A percentile compares a stretch with the other conserved stretches of the same genome.
Evolutionary conservation across 92 coral and sea anemone genomes (phyloP).

Genomic region (Pocillopora grandis): DNA sequence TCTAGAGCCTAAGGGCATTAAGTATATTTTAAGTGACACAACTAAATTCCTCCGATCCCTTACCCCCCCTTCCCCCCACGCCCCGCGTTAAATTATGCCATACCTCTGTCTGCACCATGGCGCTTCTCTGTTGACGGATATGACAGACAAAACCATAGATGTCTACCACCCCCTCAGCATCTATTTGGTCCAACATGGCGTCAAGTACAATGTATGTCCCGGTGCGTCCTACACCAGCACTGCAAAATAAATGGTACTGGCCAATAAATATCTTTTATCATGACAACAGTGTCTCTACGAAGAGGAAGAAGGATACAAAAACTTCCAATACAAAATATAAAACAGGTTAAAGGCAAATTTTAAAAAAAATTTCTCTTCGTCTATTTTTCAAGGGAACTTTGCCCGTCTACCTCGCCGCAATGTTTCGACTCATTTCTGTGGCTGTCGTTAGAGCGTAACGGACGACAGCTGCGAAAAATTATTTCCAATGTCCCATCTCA

Average conservation of each 20-base stretch:
- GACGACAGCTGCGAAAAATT: neutral
- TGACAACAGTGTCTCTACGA: neutral
- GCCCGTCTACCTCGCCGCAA: too few relatives aligned
- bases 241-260: neutral
- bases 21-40: too few relatives aligned
- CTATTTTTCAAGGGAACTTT: too few relatives aligned
- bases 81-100: neutral
- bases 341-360: too few relatives aligned
- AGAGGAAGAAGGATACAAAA: too few relatives aligned
- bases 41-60: too few relatives aligned
- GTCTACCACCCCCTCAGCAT: constrained; percentile 81
- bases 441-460: too few relatives aligned
- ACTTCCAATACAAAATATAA: too few relatives aligned
- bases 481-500: neutral
- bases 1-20: too few relatives aligned
- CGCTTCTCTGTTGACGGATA: constrained; percentile 78
- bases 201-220: constrained; percentile 83
- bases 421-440: too few relatives aligned
- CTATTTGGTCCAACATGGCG: constrained; percentile 89
- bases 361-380: too few relatives aligned
- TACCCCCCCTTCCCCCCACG: too few relatives aligned
- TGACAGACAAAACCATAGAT: constrained; percentile 81
- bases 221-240: constrained; percentile 93
- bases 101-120: constrained; percentile 95
- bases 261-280: neutral